Conservation (phyloP, 2,797 vertebrate species). For the Uromys caudimaculatus region DNA sequence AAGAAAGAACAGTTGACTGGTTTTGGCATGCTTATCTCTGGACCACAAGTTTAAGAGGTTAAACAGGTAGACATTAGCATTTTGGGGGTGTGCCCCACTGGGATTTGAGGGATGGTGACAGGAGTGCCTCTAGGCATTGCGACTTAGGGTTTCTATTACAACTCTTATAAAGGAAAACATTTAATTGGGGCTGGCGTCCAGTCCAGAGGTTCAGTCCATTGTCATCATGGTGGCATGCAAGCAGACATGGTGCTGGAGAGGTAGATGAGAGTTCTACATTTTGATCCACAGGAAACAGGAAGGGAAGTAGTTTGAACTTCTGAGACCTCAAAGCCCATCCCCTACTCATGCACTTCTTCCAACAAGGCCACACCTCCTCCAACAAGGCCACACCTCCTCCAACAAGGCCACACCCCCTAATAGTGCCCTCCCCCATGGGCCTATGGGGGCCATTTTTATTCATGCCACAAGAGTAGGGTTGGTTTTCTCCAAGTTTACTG, state of each 20-base stretch:
- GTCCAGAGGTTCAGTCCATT: neutral
- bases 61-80: neutral
- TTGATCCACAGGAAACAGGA: neutral
- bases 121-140: neutral
- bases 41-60: neutral
- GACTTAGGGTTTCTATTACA: neutral
- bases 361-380: no score
- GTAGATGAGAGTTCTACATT: neutral
- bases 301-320: neutral
- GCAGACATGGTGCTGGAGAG: neutral
- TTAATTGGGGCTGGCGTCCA: neutral
- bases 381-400: neutral
- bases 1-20: neutral
- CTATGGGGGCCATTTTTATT: neutral
- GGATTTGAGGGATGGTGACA: neutral
- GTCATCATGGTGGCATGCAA: neutral
- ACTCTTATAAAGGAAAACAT: neutral
- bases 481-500: neutral
- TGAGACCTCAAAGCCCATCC: neutral
- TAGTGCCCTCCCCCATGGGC: neutral
- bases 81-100: neutral
- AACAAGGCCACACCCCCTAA: no score
- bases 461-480: neutral
- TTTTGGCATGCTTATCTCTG: neutral
- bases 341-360: neutral